Base-by-base conservation (phyloP, 2,888 invertebrate genomes). In the Nomada flava region DNA sequence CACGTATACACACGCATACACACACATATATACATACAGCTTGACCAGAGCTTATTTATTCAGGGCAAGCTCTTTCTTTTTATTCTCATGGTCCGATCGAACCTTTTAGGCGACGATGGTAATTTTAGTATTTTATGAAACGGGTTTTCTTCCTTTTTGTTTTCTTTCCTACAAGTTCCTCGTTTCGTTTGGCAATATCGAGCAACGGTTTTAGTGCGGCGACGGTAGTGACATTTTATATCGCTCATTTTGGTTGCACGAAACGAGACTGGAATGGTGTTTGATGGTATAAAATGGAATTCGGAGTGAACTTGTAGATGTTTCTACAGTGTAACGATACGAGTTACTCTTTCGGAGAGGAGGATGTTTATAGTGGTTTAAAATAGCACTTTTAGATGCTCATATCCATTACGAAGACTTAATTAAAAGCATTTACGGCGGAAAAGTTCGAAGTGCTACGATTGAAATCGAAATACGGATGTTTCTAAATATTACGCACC, bases 321-420 rank as follows among this genome's bases (percentile, higher is more conserved):
- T 65, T 42, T 79, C 29, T 65, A 59, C 44, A 0, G n/a, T 65
- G 42, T 55, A 71, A 79, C 64, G 36, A 52, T 15, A 65, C 55
- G 42, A 44, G 10, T 18, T 67, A 20, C 55, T 20, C 44, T 53
- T 55, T 68, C 42, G n/a, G 52, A 59, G 52, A 29, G 15, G 47
- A 15, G 47, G 47, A 74, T 63, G 59, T 52, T 74, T 69, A 73
- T 63, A 62, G 73, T 42, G 47, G 65, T 71, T 79, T 50, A 64
- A 69, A 65, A 29, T 65, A 79, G 44, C 52, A 62, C 55, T 7
- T 0, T 60, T 70, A 77, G 70, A 65, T 79, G 79, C 9, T 60
- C 64, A 60, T 79, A 79, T 79, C 70, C 47, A 60, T 36, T 65
- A 65, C 42, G 20, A 79, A 79, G 60, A 79, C 44, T 64, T 64